Base-by-base conservation (phyloP, 2,888 invertebrate genomes). In the Allophyes oxyacanthae region DNA sequence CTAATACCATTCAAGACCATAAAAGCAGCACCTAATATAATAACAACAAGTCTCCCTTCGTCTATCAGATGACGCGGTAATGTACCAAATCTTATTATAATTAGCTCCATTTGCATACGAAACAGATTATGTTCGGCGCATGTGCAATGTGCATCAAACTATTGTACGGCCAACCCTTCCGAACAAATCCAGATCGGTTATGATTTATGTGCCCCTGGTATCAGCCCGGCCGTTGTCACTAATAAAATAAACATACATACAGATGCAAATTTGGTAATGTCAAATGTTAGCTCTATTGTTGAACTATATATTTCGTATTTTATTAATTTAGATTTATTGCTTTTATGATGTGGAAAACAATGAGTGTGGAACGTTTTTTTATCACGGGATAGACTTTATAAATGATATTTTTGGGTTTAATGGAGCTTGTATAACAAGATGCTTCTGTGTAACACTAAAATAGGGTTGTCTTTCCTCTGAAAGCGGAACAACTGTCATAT, bases 41-140 rank as follows among this genome's bases (percentile, higher is more conserved):
- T 72, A 75, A 77, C 75, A 77, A 74, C 64, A 72, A 57, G 54
- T 40, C 54, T 6, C 62, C 72, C 71, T 69, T 56, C 37, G 64
- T 58, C 72, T 75, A 66, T 76, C 71, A 64, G 60, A 75, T 78
- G 76, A 78, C 75, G 69, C 66, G 63, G 72, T 75, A 78, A 75
- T 75, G 76, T 66, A 64, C 69, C 72, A 87, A 89, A 92, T 92
- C 89, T 90, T 84, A 87, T 90, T 90, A 92, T 88, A 92, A 93
- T 93, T 92, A 92, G 89, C 76, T 70, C 28, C 48, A 93, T 94
- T 91, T 91, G 91, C 92, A 93, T 94, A 85, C 78, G 70, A 78
- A 87, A 85, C 75, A 78, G 80, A 91, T 20, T 93, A 87, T 86
- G 90, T 93, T 91, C 88, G 60, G 59, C 77, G 85, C 88, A 86